Percentiles rank a stretch among this genome's conserved stretches.
Evolutionary conservation across 2,888 invertebrate genomes (phyloP).

Genomic region (Hololepta plana): DNA sequence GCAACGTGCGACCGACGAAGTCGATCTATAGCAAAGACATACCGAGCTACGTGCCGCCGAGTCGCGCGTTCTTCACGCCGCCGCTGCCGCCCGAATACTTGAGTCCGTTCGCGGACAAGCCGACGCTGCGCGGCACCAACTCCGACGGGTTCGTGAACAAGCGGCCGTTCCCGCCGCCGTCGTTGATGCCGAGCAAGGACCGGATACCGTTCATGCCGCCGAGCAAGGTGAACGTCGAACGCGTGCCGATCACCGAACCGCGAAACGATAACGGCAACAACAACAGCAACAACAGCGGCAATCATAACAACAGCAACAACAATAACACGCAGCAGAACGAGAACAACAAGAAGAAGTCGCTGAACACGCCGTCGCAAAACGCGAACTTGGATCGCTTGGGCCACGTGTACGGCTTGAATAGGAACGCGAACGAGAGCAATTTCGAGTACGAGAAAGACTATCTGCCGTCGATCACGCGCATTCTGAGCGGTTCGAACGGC

Average conservation of each 20-base stretch:
- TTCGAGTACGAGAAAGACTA: slow-evolving; percentile 27
- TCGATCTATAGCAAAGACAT: slow-evolving; percentile 46
- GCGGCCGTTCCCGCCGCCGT: slow-evolving; percentile 68
- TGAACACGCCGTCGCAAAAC: slow-evolving; percentile 59
- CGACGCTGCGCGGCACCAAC: slow-evolving; percentile 52
- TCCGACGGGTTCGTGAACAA: slow-evolving; percentile 49
- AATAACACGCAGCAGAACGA: slow-evolving; percentile 12
- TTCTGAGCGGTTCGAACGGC: slow-evolving; percentile 72
- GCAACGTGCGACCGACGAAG: slow-evolving; percentile 40
- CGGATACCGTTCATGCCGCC: slow-evolving; percentile 64
- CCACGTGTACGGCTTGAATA: slow-evolving; percentile 22
- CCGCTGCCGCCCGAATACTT: slow-evolving; percentile 68
- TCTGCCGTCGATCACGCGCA: slow-evolving; percentile 68
- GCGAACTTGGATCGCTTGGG: slow-evolving; percentile 22
- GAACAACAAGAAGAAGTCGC: slow-evolving; percentile 44
- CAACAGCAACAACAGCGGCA: slow-evolving; percentile 8
- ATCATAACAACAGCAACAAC: slow-evolving; percentile 7
- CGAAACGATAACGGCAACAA: slow-evolving; percentile 9
- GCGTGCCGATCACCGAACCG: slow-evolving; percentile 11
- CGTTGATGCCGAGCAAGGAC: slow-evolving; percentile 63
- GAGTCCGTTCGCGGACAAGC: slow-evolving; percentile 79
- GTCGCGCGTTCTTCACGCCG: slow-evolving; percentile 57
- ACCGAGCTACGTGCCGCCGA: slow-evolving; percentile 70
- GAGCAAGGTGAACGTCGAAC: slow-evolving; percentile 18
- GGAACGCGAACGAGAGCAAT: slow-evolving; percentile 16